These are phyloP conservation scores for Pimephales promelas DNA, from an alignment of 2,113 vertebrate genomes.

Conservation along the genomic window DNA sequence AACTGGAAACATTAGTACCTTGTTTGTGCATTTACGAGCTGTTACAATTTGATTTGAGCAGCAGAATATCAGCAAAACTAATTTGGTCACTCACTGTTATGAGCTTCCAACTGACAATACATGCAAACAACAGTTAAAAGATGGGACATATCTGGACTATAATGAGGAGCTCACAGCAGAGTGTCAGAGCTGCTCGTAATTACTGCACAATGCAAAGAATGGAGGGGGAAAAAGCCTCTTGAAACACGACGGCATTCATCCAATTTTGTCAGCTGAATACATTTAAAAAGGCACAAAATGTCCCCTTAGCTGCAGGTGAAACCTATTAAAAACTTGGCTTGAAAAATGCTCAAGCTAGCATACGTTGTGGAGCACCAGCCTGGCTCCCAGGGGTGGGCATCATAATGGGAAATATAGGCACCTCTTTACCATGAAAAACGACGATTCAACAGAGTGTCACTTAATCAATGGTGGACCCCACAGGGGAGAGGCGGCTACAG, in stretches of 20 bases:
- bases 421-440: conserved; percentile 74
- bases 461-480: conserved; percentile 73
- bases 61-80: background rate
- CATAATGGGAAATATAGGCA: conserved; percentile 66
- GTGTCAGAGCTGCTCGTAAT: conserved; percentile 46
- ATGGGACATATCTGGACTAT: conserved; percentile 45
- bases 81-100: background rate
- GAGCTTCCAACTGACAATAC: background rate
- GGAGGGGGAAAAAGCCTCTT: background rate
- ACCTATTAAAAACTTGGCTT: conserved; percentile 46
- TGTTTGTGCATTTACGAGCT: background rate
- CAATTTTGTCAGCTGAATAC: conserved; percentile 48
- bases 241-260: conserved; percentile 43
- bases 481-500: conserved; percentile 45
- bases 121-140: conserved; percentile 32
- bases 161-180: conserved; percentile 46
- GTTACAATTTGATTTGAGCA: conserved; percentile 12
- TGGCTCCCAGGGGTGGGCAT: conserved; percentile 47
- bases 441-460: conserved; percentile 61
- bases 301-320: conserved; percentile 47
- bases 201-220: conserved; percentile 46
- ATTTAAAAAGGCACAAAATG: conserved; percentile 48
- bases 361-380: background rate
- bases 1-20: background rate
- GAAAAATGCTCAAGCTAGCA: conserved; percentile 8